Conservation (phyloP, 2,113 vertebrate species). For the Cyanistes caeruleus region DNA sequence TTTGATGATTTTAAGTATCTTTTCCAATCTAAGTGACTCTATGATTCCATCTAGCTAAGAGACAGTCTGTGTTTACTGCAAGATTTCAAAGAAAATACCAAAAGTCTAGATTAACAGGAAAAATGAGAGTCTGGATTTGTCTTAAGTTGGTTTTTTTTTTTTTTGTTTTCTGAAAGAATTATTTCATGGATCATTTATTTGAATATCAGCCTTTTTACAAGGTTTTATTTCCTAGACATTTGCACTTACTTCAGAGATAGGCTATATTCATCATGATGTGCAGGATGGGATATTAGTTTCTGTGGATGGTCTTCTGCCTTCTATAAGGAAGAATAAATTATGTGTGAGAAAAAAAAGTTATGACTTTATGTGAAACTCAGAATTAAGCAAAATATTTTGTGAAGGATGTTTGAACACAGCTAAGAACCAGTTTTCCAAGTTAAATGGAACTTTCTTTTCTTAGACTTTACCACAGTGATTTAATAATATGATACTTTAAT, state of each 20-base stretch:
- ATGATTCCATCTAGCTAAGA: background rate
- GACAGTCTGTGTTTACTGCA: background rate
- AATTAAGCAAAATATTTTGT: slow-evolving; percentile 14
- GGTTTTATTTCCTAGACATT: slow-evolving; percentile 34
- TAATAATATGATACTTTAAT: background rate
- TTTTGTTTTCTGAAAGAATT: slow-evolving; percentile 36
- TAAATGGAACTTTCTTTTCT: background rate
- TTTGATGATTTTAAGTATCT: background rate
- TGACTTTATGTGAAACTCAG: background rate
- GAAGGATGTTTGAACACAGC: background rate
- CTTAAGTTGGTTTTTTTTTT: background rate
- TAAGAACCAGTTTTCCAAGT: background rate
- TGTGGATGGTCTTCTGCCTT: slow-evolving; percentile 8
- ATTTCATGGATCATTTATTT: slow-evolving; percentile 38
- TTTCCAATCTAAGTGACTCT: background rate
- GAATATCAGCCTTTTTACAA: background rate
- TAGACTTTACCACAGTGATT: background rate
- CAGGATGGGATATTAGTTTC: background rate
- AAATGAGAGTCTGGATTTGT: background rate
- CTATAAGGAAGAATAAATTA: slow-evolving; percentile 16
- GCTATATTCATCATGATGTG: background rate
- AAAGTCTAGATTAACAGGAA: background rate
- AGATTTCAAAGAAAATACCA: background rate
- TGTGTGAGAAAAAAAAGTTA: background rate
- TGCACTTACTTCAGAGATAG: background rate